Evolutionary conservation across 2,113 vertebrate species (phyloP).

Genomic region (Vimba vimba): DNA sequence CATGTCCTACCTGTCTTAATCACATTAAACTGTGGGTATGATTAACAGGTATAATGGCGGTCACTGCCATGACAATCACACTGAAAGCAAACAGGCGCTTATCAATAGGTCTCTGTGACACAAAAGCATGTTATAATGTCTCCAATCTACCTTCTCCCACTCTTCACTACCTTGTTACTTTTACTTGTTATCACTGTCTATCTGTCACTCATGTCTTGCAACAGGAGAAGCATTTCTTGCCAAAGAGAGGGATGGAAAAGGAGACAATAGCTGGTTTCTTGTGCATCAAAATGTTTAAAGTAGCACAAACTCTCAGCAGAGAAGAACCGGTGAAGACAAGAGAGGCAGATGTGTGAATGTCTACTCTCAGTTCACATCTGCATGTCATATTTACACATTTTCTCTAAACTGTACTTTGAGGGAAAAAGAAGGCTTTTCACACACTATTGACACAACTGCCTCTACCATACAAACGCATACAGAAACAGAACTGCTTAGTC

Average conservation of each 20-base stretch:
- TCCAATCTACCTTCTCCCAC: neutral
- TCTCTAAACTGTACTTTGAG: slow-evolving; percentile 9
- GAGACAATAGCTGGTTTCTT: neutral
- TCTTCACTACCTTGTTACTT: neutral
- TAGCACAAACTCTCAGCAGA: neutral
- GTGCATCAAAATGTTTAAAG: neutral
- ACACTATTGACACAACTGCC: neutral
- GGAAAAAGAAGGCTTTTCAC: slow-evolving; percentile 30
- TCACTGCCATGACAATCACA: neutral
- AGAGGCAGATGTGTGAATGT: slow-evolving; percentile 6
- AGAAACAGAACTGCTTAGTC: neutral
- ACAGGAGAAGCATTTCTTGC: neutral
- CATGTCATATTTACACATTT: slow-evolving; percentile 8
- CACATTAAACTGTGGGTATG: neutral
- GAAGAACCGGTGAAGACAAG: neutral
- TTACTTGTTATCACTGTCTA: neutral
- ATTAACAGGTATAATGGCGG: neutral
- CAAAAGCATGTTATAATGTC: neutral
- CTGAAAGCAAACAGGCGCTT: neutral
- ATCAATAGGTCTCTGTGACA: neutral
- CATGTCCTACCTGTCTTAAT: neutral
- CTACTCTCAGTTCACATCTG: neutral
- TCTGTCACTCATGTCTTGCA: neutral
- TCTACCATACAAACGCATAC: neutral
- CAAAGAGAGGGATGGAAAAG: neutral